Evolutionary conservation across 2,888 invertebrate species (phyloP), one percentile per base, ranked within the genome.

Genomic region (Chymomyza fuscimana): DNA sequence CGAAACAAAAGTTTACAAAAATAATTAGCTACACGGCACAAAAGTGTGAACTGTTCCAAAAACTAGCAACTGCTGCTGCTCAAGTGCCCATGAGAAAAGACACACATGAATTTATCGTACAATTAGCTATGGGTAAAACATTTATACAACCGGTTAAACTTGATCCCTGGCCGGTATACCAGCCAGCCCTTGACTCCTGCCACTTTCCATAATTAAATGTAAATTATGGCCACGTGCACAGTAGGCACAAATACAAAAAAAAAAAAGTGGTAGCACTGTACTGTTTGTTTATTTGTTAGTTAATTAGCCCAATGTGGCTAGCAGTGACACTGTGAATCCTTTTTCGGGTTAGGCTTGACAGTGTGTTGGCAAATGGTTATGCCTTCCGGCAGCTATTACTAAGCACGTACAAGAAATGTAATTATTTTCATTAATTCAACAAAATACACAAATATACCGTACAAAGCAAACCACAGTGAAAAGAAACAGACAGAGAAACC

Each of bases 131-230:
- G 40, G 22, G 22, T 25, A n/a, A 56, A 77, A 65, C 67, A 74
- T 73, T 81, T 83, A 81, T 61, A 71, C 71, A 73, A 72, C 65
- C 67, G 66, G 84, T 75, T 83, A 72, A 54, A 68, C 76, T 69
- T 63, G 65, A 60, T 63, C 73, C 71, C 63, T 50, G 62, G 58
- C 69, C 25, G 25, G 50, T 32, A 5, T 7, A 1, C 7, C 32
- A 32, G 32, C 32, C 40, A 46, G 40, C 40, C 40, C 40, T 46
- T 46, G 40, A 46, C 19, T 58, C 19, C 22, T 58, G 71, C 78
- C 70, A 74, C 58, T 46, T 64, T 67, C 56, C 79, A 74, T 87
- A 87, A 87, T 87, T 73, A 84, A 75, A 86, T 82, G 81, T 74
- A 77, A 83, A 86, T 86, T 79, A 82, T 76, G 69, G 65, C 72